phyloP scores from a whole-genome alignment of 2,113 vertebrate species.

The Tinamus guttatus region DNA sequence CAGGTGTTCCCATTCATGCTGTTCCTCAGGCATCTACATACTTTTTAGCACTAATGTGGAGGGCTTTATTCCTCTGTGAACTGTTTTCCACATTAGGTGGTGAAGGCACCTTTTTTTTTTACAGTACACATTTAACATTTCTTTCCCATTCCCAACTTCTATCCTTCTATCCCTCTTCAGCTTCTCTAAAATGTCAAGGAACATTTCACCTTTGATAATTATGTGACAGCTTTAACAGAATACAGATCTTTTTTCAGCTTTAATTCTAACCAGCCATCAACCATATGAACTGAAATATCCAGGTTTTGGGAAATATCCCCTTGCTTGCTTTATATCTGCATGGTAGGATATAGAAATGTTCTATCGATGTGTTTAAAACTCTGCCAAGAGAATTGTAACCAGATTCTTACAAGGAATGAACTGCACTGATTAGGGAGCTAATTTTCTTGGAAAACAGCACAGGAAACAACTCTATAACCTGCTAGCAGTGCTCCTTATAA shows the following conservation, averaged over 20 bases:
- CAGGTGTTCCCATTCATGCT: neutral
- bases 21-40: neutral
- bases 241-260: neutral
- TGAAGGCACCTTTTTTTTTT: neutral
- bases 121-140: neutral
- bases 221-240: neutral
- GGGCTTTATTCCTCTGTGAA: neutral
- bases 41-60: neutral
- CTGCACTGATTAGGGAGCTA: neutral
- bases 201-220: neutral
- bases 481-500: neutral
- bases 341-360: neutral
- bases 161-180: neutral
- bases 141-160: no score
- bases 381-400: neutral
- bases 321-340: neutral
- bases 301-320: neutral
- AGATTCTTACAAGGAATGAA: neutral
- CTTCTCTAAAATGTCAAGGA: neutral
- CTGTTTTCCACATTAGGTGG: neutral
- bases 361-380: neutral
- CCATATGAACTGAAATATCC: neutral
- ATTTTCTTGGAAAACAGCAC: slow-evolving; percentile 4
- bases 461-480: neutral
- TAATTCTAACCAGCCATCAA: neutral